Evolutionary conservation across 2,888 invertebrate species (phyloP).

Genomic region (Pollenia labialis): DNA sequence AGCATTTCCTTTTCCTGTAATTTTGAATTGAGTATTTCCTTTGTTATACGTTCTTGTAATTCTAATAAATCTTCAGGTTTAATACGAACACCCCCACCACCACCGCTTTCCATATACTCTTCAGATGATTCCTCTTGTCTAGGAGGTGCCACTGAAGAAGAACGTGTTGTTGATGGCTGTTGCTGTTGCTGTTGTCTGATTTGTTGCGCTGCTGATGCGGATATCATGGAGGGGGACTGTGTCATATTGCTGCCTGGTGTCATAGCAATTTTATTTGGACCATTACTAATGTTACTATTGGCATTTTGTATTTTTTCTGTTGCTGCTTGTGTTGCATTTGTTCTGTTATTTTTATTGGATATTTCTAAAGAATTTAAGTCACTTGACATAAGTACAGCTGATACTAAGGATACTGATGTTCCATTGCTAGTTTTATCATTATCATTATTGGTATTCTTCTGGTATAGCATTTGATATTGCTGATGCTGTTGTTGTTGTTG

Average conservation of each 20-base stretch:
- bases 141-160: slow-evolving; percentile 76
- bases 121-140: slow-evolving; percentile 72
- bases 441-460: slow-evolving; percentile 36
- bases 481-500: slow-evolving; percentile 56
- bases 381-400: slow-evolving; percentile 62
- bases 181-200: slow-evolving; percentile 68
- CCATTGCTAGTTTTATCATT: slow-evolving; percentile 70
- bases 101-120: slow-evolving; percentile 55
- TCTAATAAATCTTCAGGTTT: slow-evolving; percentile 83
- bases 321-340: slow-evolving; percentile 74
- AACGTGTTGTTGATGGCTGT: slow-evolving; percentile 68
- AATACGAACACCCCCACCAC: slow-evolving; percentile 75
- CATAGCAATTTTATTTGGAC: slow-evolving; percentile 60
- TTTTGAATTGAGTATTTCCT: slow-evolving; percentile 84
- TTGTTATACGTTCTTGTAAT: slow-evolving; percentile 84
- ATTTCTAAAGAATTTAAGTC: slow-evolving; percentile 72
- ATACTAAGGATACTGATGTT: slow-evolving; percentile 68
- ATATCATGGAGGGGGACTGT: slow-evolving; percentile 50
- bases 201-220: slow-evolving; percentile 70
- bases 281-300: slow-evolving; percentile 53
- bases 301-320: slow-evolving; percentile 52
- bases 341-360: slow-evolving; percentile 79
- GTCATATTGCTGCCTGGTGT: slow-evolving; percentile 62
- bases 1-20: slow-evolving; percentile 84
- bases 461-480: slow-evolving; percentile 43